phyloP scores from a whole-genome alignment of 2,113 vertebrate species.

The Zosterops lateralis region DNA sequence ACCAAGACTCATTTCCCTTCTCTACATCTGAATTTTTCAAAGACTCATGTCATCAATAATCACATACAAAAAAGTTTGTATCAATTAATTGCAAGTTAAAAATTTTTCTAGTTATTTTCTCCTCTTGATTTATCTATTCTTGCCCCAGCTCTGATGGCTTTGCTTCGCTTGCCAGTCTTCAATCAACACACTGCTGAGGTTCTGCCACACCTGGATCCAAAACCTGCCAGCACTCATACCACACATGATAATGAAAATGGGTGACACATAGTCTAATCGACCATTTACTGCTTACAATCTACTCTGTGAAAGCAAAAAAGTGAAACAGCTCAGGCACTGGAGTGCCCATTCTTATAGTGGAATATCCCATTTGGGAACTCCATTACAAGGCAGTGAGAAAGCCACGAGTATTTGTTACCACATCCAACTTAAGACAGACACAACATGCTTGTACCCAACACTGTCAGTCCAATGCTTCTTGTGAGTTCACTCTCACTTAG shows the following conservation, averaged over 20 bases:
- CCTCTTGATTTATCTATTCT: neutral
- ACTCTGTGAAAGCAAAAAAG: neutral
- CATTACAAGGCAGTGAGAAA: neutral
- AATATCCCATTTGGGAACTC: neutral
- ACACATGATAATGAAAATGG: neutral
- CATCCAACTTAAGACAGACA: neutral
- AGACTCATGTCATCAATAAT: neutral
- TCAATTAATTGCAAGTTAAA: neutral
- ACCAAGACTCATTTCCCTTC: neutral
- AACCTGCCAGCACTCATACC: neutral
- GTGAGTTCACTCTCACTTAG: neutral
- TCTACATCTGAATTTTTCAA: neutral
- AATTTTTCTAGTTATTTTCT: neutral
- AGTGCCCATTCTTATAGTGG: neutral
- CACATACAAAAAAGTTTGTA: neutral
- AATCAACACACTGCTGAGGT: neutral
- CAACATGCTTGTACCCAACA: accelerated
- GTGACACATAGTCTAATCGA: neutral
- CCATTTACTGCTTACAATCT: neutral
- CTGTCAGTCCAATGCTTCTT: neutral
- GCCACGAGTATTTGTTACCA: neutral
- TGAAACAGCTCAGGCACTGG: neutral
- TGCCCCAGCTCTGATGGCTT: neutral
- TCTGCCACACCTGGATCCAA: neutral
- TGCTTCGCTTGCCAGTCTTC: neutral